These are phyloP conservation scores for Noctua janthina DNA, from an alignment of 2,888 invertebrate species.

Conservation along the genomic window DNA sequence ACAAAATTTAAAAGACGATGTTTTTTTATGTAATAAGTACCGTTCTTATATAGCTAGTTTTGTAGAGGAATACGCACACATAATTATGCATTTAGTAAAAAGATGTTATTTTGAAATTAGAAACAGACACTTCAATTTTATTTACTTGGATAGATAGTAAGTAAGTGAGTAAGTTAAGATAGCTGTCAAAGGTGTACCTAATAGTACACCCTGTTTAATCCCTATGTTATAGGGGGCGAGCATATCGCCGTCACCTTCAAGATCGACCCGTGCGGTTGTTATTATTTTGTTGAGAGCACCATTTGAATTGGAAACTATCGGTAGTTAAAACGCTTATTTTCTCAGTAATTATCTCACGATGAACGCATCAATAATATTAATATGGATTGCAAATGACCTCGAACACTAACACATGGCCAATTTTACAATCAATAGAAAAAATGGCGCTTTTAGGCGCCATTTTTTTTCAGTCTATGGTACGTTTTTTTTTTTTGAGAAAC, in stretches of 20 bases:
- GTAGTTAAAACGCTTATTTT: neutral
- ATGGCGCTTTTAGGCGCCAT: neutral
- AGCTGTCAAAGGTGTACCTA: no score
- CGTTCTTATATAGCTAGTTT: no score
- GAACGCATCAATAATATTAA: constrained; percentile 38
- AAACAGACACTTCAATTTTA: no score
- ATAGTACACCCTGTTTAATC: no score
- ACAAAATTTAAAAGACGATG: no score
- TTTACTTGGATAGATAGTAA: no score
- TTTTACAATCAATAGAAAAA: neutral
- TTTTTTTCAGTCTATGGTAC: neutral
- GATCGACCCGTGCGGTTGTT: neutral
- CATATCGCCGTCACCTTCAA: neutral
- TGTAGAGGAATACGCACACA: no score
- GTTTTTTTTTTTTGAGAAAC: neutral
- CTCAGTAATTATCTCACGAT: constrained; percentile 8
- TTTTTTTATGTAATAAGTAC: no score
- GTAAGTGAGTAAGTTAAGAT: no score
- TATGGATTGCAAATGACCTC: constrained; percentile 19
- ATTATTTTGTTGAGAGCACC: neutral
- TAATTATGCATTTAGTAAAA: no score
- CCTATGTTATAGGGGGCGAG: no score
- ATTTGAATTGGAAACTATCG: neutral
- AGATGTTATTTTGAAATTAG: no score
- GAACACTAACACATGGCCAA: constrained; percentile 5